Evolutionary conservation across 2,113 vertebrate species (phyloP).

Genomic region (Scytalopus superciliaris): DNA sequence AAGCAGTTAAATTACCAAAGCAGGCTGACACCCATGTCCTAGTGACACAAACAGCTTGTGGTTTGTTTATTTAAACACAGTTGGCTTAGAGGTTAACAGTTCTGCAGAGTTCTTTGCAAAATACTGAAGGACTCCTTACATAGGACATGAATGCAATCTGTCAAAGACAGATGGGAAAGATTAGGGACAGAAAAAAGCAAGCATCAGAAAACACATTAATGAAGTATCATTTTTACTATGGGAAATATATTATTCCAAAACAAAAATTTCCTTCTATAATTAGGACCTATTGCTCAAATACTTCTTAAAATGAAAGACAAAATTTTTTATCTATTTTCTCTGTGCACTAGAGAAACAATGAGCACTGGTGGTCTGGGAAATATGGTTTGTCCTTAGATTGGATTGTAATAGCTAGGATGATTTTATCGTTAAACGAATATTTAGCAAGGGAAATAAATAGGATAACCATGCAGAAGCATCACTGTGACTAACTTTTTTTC

Average conservation of each 20-base stretch:
- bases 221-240: not conserved
- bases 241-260: not conserved
- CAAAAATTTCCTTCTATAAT: not conserved
- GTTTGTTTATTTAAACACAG: not conserved
- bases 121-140: not conserved
- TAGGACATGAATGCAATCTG: not conserved
- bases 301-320: not conserved
- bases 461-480: not conserved
- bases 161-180: not conserved
- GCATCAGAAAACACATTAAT: not conserved
- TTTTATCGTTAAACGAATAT: not conserved
- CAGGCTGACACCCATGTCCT: rapidly evolving
- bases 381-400: not conserved
- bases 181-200: not conserved
- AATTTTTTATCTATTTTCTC: not conserved
- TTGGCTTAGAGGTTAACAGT: not conserved
- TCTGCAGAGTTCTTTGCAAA: not conserved
- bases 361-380: not conserved
- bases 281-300: not conserved
- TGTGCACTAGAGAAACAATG: not conserved
- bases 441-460: not conserved
- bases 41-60: not conserved
- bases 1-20: not conserved
- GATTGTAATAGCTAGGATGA: not conserved
- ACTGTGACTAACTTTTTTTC: not conserved